phyloP scores from a whole-genome alignment of 2,888 invertebrate species.

The Yponomeuta sedellus region DNA sequence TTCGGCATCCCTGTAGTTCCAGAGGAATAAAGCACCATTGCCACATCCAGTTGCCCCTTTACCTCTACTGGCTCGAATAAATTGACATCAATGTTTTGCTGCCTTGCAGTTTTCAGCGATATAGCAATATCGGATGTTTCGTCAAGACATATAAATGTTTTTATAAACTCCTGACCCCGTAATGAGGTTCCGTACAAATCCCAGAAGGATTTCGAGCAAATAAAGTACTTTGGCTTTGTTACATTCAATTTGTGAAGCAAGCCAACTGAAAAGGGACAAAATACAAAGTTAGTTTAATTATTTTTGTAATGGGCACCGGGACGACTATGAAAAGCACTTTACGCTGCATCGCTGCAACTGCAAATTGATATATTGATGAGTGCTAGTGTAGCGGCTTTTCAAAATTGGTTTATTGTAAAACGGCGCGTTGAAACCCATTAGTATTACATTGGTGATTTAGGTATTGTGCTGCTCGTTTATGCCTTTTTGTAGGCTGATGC shows the following conservation, averaged over 20 bases:
- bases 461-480: not conserved
- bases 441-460: not conserved
- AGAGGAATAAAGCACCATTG: constrained; percentile 79
- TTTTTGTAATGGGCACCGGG: not conserved
- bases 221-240: constrained; percentile 80
- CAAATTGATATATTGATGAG: not conserved
- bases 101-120: constrained; percentile 26
- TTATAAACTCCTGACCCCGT: constrained; percentile 38
- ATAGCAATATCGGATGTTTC: constrained; percentile 25
- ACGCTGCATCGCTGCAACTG: not conserved
- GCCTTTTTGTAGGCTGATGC: not conserved
- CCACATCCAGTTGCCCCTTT: constrained; percentile 24
- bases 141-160: constrained; percentile 41
- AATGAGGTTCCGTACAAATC: constrained; percentile 47
- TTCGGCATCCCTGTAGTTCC: constrained; percentile 83
- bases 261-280: constrained; percentile 67
- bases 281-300: not conserved
- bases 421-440: not conserved
- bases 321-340: not conserved
- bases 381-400: not conserved
- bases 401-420: not conserved
- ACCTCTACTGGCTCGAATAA: constrained; percentile 11
- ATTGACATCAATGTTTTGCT: not conserved
- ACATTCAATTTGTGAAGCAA: constrained; percentile 79
- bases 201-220: constrained; percentile 75